Conservation (phyloP, 2,888 invertebrate genomes). For the Galerucella nymphaeae region DNA sequence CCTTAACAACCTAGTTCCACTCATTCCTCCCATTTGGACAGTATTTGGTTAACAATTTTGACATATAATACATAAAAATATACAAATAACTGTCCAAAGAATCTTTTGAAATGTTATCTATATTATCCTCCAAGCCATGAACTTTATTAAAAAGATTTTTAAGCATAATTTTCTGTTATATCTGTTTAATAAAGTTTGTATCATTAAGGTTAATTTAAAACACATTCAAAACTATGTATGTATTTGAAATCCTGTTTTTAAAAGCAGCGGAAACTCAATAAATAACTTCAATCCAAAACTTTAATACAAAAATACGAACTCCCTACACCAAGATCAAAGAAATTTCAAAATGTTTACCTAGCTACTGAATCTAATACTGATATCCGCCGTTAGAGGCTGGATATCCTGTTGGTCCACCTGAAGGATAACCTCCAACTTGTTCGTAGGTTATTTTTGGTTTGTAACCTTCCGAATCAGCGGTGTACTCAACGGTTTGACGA, state of each 20-base stretch:
- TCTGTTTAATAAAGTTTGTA: neutral
- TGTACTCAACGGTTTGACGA: constrained; percentile 74
- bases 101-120: too few relatives aligned
- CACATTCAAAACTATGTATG: neutral
- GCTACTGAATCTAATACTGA: constrained; percentile 30
- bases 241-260: too few relatives aligned
- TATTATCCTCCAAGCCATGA: too few relatives aligned
- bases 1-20: neutral
- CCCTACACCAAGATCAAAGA: neutral
- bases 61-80: neutral
- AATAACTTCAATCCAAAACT: neutral
- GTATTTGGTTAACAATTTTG: neutral
- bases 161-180: too few relatives aligned
- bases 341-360: constrained; percentile 19
- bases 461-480: constrained; percentile 74
- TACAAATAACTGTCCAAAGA: neutral
- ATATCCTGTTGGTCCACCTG: constrained; percentile 52
- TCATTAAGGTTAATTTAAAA: neutral
- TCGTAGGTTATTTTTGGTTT: constrained; percentile 74
- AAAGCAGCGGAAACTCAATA: neutral
- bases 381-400: constrained; percentile 33
- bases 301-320: neutral
- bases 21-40: neutral
- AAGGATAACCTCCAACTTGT: constrained; percentile 56
- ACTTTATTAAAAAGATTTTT: too few relatives aligned